Evolutionary conservation across 2,113 vertebrate species (phyloP).

Genomic region (Vulpes ferrilata): DNA sequence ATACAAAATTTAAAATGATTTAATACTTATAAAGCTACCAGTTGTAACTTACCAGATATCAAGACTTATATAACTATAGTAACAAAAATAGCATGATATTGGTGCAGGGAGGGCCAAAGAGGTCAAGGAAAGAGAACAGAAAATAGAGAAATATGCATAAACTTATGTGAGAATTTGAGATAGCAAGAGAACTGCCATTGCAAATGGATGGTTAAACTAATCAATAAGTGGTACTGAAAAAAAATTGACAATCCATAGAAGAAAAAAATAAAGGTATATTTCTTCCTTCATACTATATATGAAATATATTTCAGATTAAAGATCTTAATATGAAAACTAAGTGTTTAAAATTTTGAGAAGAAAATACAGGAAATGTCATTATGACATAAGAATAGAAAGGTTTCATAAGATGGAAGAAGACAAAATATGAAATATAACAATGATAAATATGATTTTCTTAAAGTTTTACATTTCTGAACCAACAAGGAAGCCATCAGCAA

Average conservation of each 20-base stretch:
- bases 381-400: not conserved
- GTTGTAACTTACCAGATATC: not conserved
- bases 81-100: not conserved
- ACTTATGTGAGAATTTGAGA: not conserved
- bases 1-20: not conserved
- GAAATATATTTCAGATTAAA: not conserved
- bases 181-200: not conserved
- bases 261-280: not conserved
- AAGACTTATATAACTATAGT: not conserved
- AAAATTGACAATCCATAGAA: not conserved
- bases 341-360: constrained; percentile 16
- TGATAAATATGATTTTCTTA: not conserved
- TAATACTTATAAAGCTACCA: not conserved
- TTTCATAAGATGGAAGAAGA: not conserved
- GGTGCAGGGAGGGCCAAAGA: not conserved
- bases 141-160: not conserved
- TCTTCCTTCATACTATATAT: not conserved
- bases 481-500: not conserved
- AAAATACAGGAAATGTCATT: not conserved
- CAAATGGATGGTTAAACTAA: not conserved
- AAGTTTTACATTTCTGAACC: not conserved
- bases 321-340: not conserved
- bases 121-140: not conserved
- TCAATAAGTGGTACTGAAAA: not conserved
- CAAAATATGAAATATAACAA: not conserved